Percentiles rank a stretch among this genome's conserved stretches.
Conservation (phyloP, 2,113 vertebrate species). For the Aepyceros melampus region DNA sequence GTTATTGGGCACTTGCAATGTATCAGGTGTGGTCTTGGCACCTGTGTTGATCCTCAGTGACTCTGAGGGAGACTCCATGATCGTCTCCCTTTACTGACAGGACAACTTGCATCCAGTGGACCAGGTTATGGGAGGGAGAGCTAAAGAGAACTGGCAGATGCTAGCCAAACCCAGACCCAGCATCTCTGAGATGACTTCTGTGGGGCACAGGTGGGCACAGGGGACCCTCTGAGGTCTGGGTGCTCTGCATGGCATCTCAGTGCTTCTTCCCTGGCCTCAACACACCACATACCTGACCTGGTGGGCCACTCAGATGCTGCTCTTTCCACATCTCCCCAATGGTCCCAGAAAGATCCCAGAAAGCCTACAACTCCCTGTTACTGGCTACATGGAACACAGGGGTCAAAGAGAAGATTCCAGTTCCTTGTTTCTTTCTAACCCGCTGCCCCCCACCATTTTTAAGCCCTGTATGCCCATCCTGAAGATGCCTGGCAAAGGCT, state of each 20-base stretch:
- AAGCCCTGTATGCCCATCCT: neutral
- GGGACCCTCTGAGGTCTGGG: neutral
- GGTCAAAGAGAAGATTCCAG: neutral
- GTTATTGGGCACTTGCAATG: accelerated
- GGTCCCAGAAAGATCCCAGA: neutral
- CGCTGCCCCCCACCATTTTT: neutral
- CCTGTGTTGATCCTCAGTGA: neutral
- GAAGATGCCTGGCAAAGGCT: neutral
- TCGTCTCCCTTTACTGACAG: accelerated
- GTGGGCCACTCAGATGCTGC: neutral
- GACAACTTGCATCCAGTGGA: accelerated
- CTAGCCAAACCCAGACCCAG: neutral
- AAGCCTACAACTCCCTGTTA: neutral
- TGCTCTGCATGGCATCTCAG: neutral
- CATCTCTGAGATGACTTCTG: neutral
- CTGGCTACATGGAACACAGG: neutral
- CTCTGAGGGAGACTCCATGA: neutral
- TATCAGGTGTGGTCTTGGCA: neutral
- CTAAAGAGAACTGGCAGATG: neutral
- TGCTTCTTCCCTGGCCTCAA: neutral
- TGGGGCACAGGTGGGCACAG: accelerated
- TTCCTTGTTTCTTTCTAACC: neutral
- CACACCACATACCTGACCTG: neutral
- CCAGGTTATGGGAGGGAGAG: neutral
- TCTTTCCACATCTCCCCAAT: neutral